phyloP scores from a whole-genome alignment of 2,797 vertebrate species.

The Artibeus lituratus region DNA sequence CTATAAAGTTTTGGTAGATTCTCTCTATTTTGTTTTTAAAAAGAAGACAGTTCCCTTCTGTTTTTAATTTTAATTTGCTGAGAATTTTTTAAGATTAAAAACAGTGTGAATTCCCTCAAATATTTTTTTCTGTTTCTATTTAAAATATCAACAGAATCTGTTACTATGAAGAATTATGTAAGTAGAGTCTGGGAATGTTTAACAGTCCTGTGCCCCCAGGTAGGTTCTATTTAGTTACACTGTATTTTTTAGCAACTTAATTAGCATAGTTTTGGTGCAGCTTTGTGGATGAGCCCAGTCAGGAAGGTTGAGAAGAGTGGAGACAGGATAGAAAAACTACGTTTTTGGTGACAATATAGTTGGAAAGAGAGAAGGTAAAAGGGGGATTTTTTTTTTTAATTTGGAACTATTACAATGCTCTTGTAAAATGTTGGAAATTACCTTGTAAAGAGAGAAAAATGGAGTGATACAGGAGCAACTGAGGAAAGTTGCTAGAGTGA shows the following conservation, averaged over 20 bases:
- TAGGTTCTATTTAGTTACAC: background rate
- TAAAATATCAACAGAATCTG: background rate
- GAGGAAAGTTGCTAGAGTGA: too few relatives aligned
- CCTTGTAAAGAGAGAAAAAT: background rate
- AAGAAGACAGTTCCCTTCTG: background rate
- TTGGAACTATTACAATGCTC: background rate
- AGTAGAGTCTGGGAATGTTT: background rate
- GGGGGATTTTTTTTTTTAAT: background rate
- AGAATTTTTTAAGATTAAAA: background rate
- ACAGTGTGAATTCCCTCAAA: background rate
- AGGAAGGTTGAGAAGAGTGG: background rate
- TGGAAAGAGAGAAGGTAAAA: background rate
- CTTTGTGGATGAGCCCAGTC: background rate
- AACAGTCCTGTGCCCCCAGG: background rate
- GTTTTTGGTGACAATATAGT: background rate
- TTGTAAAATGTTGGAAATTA: background rate
- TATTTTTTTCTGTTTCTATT: background rate
- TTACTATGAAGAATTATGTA: background rate
- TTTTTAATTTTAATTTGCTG: background rate
- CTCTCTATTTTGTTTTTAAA: background rate
- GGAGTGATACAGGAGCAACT: background rate
- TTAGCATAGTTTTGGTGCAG: background rate
- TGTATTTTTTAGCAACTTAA: too few relatives aligned
- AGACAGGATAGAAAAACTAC: too few relatives aligned
- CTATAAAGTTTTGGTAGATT: background rate